Evolutionary conservation across 2,113 vertebrate species (phyloP), one percentile per base, ranked within the genome.

Genomic region (Lichenostomus cassidix): DNA sequence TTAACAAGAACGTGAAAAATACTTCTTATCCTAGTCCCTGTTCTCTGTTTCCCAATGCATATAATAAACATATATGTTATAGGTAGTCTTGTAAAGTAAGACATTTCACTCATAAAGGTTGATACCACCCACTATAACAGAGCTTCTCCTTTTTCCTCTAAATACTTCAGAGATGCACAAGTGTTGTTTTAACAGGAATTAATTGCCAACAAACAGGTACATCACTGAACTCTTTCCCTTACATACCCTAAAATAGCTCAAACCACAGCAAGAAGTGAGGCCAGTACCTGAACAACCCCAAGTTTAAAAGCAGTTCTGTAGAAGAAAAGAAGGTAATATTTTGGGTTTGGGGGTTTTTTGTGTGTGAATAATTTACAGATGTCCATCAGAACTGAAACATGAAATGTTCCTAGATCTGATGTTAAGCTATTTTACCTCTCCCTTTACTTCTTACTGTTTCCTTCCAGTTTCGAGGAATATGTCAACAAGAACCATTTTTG

Each of bases 311-410:
- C 27, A 92, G 15, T 33, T 75, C 29, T 28, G 2, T 0, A 75
- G 17, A 22, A 74, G 22, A 68, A 71, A 58, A 85, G 10, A 8
- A 37, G 10, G 42, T 9, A 5, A 3, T 22, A 37, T 53, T 78
- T 81, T 28, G 39, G 22, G 31, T 62, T 49, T 41, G 20, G 44
- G 7, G 0, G 0, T 4, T 20, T 20, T 39, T 31, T 27, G 8
- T 65, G 2, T 11, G 31, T 42, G 35, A 52, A 23, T 69, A 87
- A 73, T 60, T 74, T 42, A 42, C 35, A 37, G 89, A 69, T 19
- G 56, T 33, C 24, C 31, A 89, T 53, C 65, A 39, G n/a, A 85
- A 86, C 10, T 12, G 4, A 16, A 79, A 78, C 12, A 33, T 6
- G 3, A 14, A 59, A 12, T 15, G 56, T 39, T 85, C 83, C 67